Base-by-base conservation (phyloP, 1,140 invertebrate genomes). In the Lerema accius region DNA sequence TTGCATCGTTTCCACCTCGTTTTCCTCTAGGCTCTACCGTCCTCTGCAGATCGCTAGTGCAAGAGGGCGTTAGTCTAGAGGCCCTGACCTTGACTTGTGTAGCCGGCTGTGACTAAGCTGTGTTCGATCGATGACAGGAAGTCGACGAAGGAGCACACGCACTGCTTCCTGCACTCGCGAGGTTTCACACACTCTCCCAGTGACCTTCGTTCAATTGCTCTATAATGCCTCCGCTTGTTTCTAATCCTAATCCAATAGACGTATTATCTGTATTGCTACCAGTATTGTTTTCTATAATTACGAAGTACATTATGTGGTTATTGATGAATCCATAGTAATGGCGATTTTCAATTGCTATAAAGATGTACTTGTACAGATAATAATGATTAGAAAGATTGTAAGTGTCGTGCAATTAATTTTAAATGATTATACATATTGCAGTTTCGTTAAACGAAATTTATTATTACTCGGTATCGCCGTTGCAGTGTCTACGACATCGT, bases 141-240 rank as follows among this genome's bases (percentile, higher is more conserved):
- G 71, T 71, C 48, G 55, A 62, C 56, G 46, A 42, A 66, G 59
- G 50, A 66, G 32, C 32, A 53, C 49, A 58, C 64, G 63, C 56
- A 67, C 63, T 58, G 59, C 69, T 84, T 84, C 78, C 78, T 80
- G 75, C 72, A 77, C 65, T 75, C 49, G 74, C 62, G 62, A 63
- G 75, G 75, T 58, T 77, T 80, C 67, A 17, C 51, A 69, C 72
- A 55, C 61, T 53, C 46, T 64, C 58, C 16, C 15, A 37, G 10
- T 28, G 28, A 58, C 32, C 63, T 65, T 48, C 50, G 48, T 60
- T 16, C 46, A 17, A 51, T 43, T 9, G 39, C 28, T 39, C 51
- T 15, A 26, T 51, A 11, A 19, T 28, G 13, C 50, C 14, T 13
- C 51, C 37, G 40, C 9, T 42, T 40, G 51, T 28, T 42, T 55